These are phyloP conservation scores for Coregonus clupeaformis DNA, from an alignment of 2,113 vertebrate genomes.

Conservation along the genomic window DNA sequence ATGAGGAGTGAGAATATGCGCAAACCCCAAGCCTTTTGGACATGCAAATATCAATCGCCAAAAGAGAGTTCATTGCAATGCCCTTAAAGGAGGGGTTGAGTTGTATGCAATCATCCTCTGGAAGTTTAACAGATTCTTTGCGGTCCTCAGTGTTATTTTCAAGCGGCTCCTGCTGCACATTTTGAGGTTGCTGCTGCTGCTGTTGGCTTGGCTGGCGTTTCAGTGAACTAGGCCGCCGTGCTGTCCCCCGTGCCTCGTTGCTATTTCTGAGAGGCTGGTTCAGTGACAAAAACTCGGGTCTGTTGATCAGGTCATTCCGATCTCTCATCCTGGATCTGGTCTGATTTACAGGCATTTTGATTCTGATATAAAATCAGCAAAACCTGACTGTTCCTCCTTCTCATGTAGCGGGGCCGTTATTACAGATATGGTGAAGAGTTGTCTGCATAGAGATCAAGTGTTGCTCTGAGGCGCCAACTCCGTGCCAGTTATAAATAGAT, in stretches of 20 bases:
- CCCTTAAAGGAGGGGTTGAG: conserved; percentile 90
- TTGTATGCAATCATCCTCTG: conserved; percentile 95
- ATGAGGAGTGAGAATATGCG: conserved; percentile 74
- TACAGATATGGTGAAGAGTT: neutral
- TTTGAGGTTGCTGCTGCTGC: conserved; percentile 40
- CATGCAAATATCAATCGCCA: conserved; percentile 92
- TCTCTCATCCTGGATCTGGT: conserved; percentile 78
- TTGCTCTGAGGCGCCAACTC: conserved; percentile 22
- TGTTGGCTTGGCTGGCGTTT: conserved; percentile 48
- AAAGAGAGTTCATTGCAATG: conserved; percentile 88
- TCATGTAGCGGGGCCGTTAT: neutral
- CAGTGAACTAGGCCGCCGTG: conserved; percentile 60
- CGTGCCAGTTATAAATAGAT: conserved; percentile 46
- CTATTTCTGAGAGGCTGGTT: conserved; percentile 79
- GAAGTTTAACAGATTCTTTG: conserved; percentile 78
- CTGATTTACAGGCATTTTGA: conserved; percentile 82
- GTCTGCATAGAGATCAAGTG: conserved; percentile 9
- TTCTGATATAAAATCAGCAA: neutral
- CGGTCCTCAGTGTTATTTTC: conserved; percentile 68
- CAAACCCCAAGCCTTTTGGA: conserved; percentile 89
- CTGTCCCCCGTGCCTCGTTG: conserved; percentile 65
- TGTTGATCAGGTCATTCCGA: conserved; percentile 83
- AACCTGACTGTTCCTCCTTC: neutral
- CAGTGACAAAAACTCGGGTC: conserved; percentile 90
- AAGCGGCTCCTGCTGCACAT: conserved; percentile 53